A percentile compares a stretch with the other conserved stretches of the same genome.
Evolutionary conservation across 1,140 invertebrate genomes (phyloP).

Genomic region (Macrocentrus cingulum): DNA sequence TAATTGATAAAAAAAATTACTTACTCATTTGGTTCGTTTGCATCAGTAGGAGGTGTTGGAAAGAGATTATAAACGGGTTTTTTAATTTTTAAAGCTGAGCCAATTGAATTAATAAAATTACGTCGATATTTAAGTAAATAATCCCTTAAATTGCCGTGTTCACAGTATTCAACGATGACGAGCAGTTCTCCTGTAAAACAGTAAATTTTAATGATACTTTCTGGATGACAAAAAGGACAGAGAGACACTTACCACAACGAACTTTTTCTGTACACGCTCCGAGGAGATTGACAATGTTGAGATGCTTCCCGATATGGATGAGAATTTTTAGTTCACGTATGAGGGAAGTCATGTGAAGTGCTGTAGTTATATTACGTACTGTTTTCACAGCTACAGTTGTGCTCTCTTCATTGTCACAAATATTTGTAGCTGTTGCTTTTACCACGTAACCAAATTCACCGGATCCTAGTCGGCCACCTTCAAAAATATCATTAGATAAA

Average conservation of each 20-base stretch:
- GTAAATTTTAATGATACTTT: constrained; percentile 5
- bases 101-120: constrained; percentile 80
- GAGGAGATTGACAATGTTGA: constrained; percentile 93
- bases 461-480: constrained; percentile 81
- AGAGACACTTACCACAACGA: constrained; percentile 84
- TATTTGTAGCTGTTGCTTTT: constrained; percentile 81
- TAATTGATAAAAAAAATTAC: constrained; percentile 74
- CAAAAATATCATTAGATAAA: constrained; percentile 4
- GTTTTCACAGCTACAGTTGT: constrained; percentile 85
- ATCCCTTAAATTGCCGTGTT: constrained; percentile 85
- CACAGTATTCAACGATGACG: constrained; percentile 93
- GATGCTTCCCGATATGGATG: constrained; percentile 89
- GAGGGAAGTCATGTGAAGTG: constrained; percentile 74
- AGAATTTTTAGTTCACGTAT: constrained; percentile 93
- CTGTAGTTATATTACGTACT: constrained; percentile 77
- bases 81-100: no score
- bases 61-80: constrained; percentile 20
- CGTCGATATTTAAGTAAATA: constrained; percentile 78
- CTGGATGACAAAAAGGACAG: no score
- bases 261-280: constrained; percentile 92
- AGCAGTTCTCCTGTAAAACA: constrained; percentile 74
- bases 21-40: constrained; percentile 71
- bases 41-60: constrained; percentile 53
- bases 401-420: constrained; percentile 68
- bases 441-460: constrained; percentile 93